A percentile compares a stretch with the other conserved stretches of the same genome.
Evolutionary conservation across 1,140 invertebrate species (phyloP).

Genomic region (Nebria ingens): DNA sequence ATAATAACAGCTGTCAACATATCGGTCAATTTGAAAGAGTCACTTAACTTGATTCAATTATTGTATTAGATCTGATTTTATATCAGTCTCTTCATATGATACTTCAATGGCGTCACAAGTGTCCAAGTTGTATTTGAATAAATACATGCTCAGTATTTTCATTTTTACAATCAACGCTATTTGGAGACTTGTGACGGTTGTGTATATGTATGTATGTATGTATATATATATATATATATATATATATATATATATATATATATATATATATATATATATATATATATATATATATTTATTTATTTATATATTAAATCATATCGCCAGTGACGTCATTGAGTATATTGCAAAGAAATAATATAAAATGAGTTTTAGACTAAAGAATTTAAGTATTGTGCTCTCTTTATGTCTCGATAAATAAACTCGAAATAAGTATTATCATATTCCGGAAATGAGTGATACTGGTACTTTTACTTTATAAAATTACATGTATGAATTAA

Average conservation of each 20-base stretch:
- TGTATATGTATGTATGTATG: background rate
- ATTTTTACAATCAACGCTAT: background rate
- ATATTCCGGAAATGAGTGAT: background rate
- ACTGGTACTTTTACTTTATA: background rate
- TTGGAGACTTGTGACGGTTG: background rate
- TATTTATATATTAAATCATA: background rate
- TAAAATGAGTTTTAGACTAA: background rate
- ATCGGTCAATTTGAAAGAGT: too few species aligned
- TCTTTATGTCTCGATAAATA: background rate
- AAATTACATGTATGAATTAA: background rate
- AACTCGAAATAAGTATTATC: background rate
- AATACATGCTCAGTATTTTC: background rate
- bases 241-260: background rate
- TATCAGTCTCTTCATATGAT: too few species aligned
- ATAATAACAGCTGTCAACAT: too few species aligned
- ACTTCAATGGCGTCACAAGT: background rate
- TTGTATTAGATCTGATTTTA: too few species aligned
- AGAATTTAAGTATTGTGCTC: background rate
- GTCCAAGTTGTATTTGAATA: background rate
- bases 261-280: constrained; percentile 1
- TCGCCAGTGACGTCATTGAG: too few species aligned
- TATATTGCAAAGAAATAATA: too few species aligned
- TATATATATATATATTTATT: background rate
- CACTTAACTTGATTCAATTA: too few species aligned
- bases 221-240: background rate